Evolutionary conservation across 2,113 vertebrate species (phyloP), one percentile per base, ranked within the genome.

Genomic region (Bombycilla garrulus): DNA sequence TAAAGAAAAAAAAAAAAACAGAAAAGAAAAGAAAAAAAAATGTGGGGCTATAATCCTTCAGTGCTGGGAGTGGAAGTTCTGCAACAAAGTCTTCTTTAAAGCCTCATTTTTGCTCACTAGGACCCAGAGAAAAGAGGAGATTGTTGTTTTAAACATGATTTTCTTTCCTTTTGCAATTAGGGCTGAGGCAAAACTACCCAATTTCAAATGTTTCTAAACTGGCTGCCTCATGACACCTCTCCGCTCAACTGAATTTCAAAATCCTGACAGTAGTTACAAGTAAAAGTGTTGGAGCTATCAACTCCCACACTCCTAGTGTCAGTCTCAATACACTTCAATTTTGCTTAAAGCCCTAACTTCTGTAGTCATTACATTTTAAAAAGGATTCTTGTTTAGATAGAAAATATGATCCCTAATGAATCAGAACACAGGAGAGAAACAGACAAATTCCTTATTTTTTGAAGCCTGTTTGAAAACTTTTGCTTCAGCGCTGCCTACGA

Each of bases 11-110:
- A 65, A 66, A 47, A 57, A 10, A 25, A 8, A 65, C 42, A 25
- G 14, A 8, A 65, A 45, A 25, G n/a, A n/a, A n/a, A n/a, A n/a
- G n/a, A 67, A 10, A 72, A 53, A 31, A 44, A 73, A 48, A 38
- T 15, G 14, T 35, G 17, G 76, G 93, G 81, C 62, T 91, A 93
- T 98, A 98, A 98, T 98, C 96, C 93, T 84, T 94, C 92, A 89
- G 86, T 54, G 85, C 94, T 97, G 93, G 92, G 95, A 98, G 94
- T 96, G 94, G 96, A 98, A 98, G 97, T 88, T 96, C 95, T 97
- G 96, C 90, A 97, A 95, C 81, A 96, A 98, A 97, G 78, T 97
- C 96, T 96, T 83, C 93, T 88, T 94, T 92, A 96, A 97, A 93
- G 74, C 88, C 82, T 96, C 93, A 70, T 71, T 82, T 91, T 97